These are phyloP conservation scores for Trichoplusia ni DNA, from an alignment of 1,140 invertebrate genomes.

Conservation along the genomic window DNA sequence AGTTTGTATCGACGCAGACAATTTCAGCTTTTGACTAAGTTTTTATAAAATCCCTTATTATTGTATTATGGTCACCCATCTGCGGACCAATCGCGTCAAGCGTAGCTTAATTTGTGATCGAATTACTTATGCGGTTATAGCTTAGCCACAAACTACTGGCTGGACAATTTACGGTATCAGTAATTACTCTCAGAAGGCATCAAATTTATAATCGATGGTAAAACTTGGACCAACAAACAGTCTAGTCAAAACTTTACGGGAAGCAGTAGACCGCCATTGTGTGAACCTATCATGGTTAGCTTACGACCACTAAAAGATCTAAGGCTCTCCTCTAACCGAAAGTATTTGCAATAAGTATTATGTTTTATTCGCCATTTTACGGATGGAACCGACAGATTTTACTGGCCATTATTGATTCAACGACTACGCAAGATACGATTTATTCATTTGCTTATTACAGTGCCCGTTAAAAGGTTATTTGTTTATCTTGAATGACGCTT, in stretches of 20 bases:
- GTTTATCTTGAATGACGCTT: not conserved
- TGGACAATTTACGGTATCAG: too few species aligned
- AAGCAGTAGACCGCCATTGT: conserved; percentile 35
- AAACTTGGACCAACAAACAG: too few species aligned
- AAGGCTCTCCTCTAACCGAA: conserved; percentile 12
- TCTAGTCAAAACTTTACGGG: conserved; percentile 19
- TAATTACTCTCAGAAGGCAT: too few species aligned
- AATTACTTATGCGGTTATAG: too few species aligned
- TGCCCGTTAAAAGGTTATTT: not conserved
- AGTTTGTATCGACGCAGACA: too few species aligned
- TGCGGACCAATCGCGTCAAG: too few species aligned
- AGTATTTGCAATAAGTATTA: conserved; percentile 21
- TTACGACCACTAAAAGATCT: conserved; percentile 38
- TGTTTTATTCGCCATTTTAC: conserved; percentile 29
- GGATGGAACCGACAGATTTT: conserved; percentile 6
- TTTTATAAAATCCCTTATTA: too few species aligned
- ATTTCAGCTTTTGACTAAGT: too few species aligned
- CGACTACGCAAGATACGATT: not conserved
- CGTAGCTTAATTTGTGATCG: too few species aligned
- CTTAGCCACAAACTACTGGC: too few species aligned
- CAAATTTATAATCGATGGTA: too few species aligned
- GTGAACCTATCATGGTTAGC: conserved; percentile 36
- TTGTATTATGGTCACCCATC: too few species aligned
- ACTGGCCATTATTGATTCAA: conserved; percentile 21
- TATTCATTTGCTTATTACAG: not conserved